Evolutionary conservation across 2,888 invertebrate species (phyloP).

Genomic region (Lissocephala sabroskyi): DNA sequence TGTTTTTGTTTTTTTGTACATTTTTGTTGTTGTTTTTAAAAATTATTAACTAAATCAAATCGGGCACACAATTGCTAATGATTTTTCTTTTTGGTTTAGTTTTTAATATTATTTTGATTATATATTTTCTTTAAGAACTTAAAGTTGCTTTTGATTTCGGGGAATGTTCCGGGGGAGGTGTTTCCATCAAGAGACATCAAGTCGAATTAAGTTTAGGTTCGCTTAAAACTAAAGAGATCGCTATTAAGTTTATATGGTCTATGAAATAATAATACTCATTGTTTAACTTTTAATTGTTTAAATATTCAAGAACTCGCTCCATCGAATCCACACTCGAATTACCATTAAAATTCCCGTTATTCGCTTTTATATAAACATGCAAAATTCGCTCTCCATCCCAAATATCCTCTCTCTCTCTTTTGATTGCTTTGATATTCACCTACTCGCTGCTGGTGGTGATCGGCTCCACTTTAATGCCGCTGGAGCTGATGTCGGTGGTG

Average conservation of each 20-base stretch:
- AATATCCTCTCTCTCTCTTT: conserved; percentile 12
- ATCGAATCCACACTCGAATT: too few relatives aligned
- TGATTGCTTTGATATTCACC: conserved; percentile 18
- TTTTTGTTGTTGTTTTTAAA: too few relatives aligned
- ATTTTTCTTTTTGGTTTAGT: conserved; percentile 10
- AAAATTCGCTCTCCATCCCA: too few relatives aligned
- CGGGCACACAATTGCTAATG: conserved; percentile 58
- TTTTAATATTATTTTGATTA: conserved; percentile 16
- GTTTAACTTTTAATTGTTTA: conserved; percentile 14
- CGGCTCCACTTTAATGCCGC: conserved; percentile 82
- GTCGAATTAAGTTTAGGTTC: neutral
- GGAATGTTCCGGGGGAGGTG: conserved; percentile 47
- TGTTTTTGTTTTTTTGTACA: conserved; percentile 27
- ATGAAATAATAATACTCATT: conserved; percentile 56
- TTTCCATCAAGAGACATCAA: conserved; percentile 22
- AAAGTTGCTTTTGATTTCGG: conserved; percentile 6
- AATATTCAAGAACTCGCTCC: too few relatives aligned
- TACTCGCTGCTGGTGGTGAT: conserved; percentile 72
- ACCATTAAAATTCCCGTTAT: too few relatives aligned
- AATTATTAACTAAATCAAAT: conserved; percentile 36
- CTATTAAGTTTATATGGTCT: conserved; percentile 44
- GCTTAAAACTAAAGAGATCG: conserved; percentile 51
- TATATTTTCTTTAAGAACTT: neutral
- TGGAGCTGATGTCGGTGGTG: conserved; percentile 35
- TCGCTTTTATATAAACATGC: too few relatives aligned